Evolutionary conservation across 2,888 invertebrate genomes (phyloP).

Genomic region (Drosophila prolongata): DNA sequence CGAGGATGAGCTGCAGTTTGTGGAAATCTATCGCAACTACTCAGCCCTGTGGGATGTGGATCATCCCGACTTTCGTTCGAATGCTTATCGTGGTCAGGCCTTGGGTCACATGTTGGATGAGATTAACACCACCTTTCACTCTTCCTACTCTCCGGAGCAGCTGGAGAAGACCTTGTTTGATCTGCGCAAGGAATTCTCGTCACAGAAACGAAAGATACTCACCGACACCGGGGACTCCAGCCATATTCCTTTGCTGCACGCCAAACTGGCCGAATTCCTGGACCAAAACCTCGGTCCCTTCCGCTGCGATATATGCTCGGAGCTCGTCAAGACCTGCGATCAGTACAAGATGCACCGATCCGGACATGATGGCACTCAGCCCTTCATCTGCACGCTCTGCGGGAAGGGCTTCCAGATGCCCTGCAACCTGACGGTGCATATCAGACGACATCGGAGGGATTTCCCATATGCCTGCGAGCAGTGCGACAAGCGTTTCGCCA

Average conservation of each 20-base stretch:
- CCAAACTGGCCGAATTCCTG: slow-evolving; percentile 67
- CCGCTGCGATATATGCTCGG: slow-evolving; percentile 68
- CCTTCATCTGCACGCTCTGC: slow-evolving; percentile 79
- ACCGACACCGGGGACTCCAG: slow-evolving; percentile 37
- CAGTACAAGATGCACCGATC: slow-evolving; percentile 79
- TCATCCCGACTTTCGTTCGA: slow-evolving; percentile 80
- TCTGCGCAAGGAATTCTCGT: slow-evolving; percentile 71
- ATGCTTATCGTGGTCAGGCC: slow-evolving; percentile 73
- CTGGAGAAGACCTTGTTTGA: slow-evolving; percentile 76
- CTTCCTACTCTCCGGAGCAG: slow-evolving; percentile 56
- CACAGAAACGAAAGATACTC: slow-evolving; percentile 70
- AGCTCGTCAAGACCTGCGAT: slow-evolving; percentile 77
- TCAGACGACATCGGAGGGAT: slow-evolving; percentile 74
- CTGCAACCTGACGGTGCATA: slow-evolving; percentile 78
- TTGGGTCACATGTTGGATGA: slow-evolving; percentile 74
- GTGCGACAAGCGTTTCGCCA: slow-evolving; percentile 79
- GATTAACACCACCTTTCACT: slow-evolving; percentile 61
- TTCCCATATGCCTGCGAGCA: slow-evolving; percentile 79
- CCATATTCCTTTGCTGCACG: slow-evolving; percentile 61
- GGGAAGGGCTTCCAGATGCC: slow-evolving; percentile 80
- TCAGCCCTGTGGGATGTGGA: slow-evolving; percentile 78
- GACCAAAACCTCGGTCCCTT: slow-evolving; percentile 76
- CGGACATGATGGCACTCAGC: slow-evolving; percentile 74
- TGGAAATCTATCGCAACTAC: slow-evolving; percentile 77
- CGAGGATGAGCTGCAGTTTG: slow-evolving; percentile 73